A percentile compares a stretch with the other conserved stretches of the same genome.
These are phyloP conservation scores for Ptychochromis oligacanthus DNA, from an alignment of 2,113 vertebrate species.

Conservation along the genomic window DNA sequence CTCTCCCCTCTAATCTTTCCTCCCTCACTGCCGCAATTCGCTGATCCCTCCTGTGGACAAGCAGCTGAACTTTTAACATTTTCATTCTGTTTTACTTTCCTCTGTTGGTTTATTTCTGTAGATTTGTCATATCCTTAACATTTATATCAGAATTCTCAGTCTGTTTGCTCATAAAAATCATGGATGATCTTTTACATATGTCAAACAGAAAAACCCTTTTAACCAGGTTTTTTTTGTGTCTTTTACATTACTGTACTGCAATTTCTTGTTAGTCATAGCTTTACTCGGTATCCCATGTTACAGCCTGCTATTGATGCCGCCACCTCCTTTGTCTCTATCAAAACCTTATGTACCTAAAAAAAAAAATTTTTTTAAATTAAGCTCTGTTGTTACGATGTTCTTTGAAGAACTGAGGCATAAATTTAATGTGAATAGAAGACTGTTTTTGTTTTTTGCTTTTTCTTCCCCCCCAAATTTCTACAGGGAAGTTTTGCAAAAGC, in stretches of 20 bases:
- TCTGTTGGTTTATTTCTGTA: background rate
- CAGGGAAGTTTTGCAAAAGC: background rate
- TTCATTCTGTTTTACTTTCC: background rate
- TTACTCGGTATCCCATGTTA: too few species aligned
- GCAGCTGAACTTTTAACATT: slow-evolving; percentile 40
- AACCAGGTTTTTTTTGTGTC: background rate
- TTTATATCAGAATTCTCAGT: background rate
- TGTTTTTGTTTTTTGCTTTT: background rate
- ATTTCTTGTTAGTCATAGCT: background rate
- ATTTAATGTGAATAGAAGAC: background rate
- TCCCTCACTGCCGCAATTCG: background rate
- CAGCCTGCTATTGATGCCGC: background rate
- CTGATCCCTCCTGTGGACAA: slow-evolving; percentile 14
- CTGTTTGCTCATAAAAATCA: background rate
- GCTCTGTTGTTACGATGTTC: background rate
- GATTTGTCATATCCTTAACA: background rate
- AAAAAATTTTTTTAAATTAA: too few species aligned
- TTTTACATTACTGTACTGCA: too few species aligned
- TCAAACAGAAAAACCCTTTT: background rate
- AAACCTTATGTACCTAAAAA: too few species aligned
- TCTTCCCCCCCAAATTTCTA: background rate
- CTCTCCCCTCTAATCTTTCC: slow-evolving; percentile 38
- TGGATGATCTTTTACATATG: background rate
- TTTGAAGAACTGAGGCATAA: background rate
- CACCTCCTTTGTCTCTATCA: too few species aligned